These are phyloP conservation scores for Huso huso DNA, from an alignment of 2,797 vertebrate species.

Conservation along the genomic window DNA sequence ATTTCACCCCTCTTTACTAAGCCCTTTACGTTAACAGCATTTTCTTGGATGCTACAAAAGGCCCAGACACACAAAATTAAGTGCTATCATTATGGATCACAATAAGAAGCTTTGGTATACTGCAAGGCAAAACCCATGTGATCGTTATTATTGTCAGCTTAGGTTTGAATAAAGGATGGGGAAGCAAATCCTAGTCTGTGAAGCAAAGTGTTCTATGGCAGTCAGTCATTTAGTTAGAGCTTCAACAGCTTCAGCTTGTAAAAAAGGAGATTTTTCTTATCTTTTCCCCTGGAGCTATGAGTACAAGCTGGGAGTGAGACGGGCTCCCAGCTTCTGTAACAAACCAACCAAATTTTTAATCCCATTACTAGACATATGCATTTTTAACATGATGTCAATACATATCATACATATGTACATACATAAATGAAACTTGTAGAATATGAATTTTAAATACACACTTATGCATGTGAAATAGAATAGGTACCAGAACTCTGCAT, in stretches of 20 bases:
- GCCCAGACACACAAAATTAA: constrained; percentile 32
- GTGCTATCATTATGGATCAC: constrained; percentile 25
- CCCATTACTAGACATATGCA: constrained; percentile 10
- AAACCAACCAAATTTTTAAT: constrained; percentile 24
- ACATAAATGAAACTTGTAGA: neutral
- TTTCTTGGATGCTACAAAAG: constrained; percentile 34
- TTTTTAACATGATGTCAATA: constrained; percentile 7
- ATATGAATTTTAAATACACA: constrained; percentile 19
- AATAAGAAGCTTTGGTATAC: constrained; percentile 32
- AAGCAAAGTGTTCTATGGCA: constrained; percentile 1
- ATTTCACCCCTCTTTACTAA: constrained; percentile 51
- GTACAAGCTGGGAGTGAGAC: constrained; percentile 14
- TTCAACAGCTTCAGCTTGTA: constrained; percentile 3
- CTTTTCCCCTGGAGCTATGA: neutral
- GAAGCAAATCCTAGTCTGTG: neutral
- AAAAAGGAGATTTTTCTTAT: constrained; percentile 4
- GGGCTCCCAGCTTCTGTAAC: constrained; percentile 20
- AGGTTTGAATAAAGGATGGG: neutral
- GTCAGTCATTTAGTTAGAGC: constrained; percentile 7
- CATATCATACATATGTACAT: constrained; percentile 7
- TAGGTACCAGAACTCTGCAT: neutral
- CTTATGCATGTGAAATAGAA: constrained; percentile 8
- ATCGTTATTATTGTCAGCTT: constrained; percentile 21
- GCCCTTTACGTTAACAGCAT: constrained; percentile 41
- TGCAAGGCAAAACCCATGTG: constrained; percentile 31